A percentile compares a stretch with the other conserved stretches of the same genome.
phyloP scores from a whole-genome alignment of 2,797 vertebrate species.

The Chrysocyon brachyurus region DNA sequence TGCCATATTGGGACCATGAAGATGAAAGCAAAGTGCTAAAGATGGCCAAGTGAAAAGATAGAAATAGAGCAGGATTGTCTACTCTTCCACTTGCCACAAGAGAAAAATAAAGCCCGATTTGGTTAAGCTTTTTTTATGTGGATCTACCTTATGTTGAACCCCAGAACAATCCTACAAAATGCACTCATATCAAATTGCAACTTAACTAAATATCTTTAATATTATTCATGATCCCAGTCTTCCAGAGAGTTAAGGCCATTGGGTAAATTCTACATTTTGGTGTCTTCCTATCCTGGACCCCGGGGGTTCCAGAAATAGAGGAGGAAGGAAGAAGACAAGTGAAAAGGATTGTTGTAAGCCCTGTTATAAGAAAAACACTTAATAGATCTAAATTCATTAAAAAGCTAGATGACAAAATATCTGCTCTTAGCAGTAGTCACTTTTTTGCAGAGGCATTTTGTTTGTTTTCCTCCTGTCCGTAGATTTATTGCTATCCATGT shows the following conservation, averaged over 20 bases:
- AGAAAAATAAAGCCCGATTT: neutral
- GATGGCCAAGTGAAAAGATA: neutral
- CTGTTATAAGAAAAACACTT: neutral
- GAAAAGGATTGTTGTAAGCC: neutral
- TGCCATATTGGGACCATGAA: neutral
- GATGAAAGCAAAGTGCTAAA: neutral
- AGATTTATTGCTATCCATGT: neutral
- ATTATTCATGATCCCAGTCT: neutral
- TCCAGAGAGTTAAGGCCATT: neutral
- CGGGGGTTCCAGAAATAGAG: neutral
- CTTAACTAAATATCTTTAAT: constrained; percentile 20
- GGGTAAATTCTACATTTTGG: neutral
- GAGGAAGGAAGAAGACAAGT: neutral
- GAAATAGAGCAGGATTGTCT: neutral
- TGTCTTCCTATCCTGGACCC: neutral
- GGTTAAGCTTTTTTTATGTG: neutral
- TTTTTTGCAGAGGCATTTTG: neutral
- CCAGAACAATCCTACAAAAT: constrained; percentile 25
- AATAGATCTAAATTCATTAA: neutral
- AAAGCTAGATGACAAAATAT: neutral
- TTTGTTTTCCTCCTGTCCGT: neutral
- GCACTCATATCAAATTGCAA: neutral
- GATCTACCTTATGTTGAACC: neutral
- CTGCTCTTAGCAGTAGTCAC: neutral
- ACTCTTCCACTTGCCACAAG: neutral